Percentiles rank a stretch among this genome's conserved stretches.
Evolutionary conservation across 2,797 vertebrate species (phyloP).

Genomic region (Tolypeutes matacus): DNA sequence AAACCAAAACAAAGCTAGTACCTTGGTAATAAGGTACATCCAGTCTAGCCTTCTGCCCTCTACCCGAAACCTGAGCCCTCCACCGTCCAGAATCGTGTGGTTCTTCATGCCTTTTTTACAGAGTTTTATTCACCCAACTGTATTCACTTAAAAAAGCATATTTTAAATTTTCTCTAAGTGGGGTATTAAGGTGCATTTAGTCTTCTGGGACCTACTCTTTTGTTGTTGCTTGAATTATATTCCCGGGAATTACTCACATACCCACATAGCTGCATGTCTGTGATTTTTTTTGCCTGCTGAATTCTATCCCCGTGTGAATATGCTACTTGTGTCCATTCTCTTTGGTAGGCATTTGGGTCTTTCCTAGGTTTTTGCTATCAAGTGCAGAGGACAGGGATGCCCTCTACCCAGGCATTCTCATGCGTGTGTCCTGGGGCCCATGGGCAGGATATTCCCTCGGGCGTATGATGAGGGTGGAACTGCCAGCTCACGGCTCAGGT

Average conservation of each 20-base stretch:
- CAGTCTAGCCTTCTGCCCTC: fast-evolving
- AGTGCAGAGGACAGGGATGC: neutral
- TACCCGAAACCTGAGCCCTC: neutral
- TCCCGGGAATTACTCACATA: neutral
- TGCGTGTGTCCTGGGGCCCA: too few relatives aligned
- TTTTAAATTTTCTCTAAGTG: neutral
- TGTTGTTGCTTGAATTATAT: neutral
- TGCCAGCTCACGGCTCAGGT: fast-evolving
- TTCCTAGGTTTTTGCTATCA: neutral
- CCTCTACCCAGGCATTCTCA: too few relatives aligned
- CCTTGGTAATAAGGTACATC: neutral
- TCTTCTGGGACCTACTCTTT: neutral
- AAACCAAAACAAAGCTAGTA: neutral
- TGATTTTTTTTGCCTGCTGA: neutral
- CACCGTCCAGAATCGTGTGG: neutral
- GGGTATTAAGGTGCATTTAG: neutral
- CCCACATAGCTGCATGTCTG: too few relatives aligned
- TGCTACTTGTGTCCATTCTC: neutral
- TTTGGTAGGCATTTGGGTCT: neutral
- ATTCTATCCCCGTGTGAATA: neutral
- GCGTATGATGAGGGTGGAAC: neutral
- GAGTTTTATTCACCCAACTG: neutral
- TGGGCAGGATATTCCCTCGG: neutral
- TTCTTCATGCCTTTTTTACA: neutral
- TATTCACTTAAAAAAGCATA: neutral